Base-by-base conservation (phyloP, 1,140 invertebrate species). In the Polypedilum vanderplanki region DNA sequence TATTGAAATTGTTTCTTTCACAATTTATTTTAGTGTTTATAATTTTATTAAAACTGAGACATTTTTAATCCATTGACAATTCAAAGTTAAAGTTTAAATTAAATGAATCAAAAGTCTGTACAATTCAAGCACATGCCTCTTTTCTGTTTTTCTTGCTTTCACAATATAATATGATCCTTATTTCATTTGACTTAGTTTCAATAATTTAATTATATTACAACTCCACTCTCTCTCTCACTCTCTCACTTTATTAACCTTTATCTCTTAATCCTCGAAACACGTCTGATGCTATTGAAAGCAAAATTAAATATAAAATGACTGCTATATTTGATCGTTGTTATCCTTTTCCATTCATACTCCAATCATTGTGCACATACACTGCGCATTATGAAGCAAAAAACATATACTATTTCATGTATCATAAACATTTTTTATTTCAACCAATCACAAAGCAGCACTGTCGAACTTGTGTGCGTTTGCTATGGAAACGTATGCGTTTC, bases 271-370 rank as follows among this genome's bases (percentile, higher is more conserved):
- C 65, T 22, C 65, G 18, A 70, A 70, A 70, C 65, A 70, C 65
- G 65, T 70, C 65, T 70, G 65, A 70, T 70, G 20, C 18, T 22
- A 70, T 70, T 20, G 65, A 70, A 22, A 70, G 65, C 65, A 18
- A 70, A 70, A 70, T 70, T 70, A 70, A 70, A 70, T 70, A 70
- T 70, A 70, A 70, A 70, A 70, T 70, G 65, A 70, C 65, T 70
- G 65, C 65, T 70, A 20, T 70, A 18, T 70, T 22, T 70, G 65
- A 70, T 70, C 17, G 17, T 22, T 10, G 18, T 20, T 20, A 18
- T 10, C 17, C 65, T 9, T 70, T 57, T 57, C 46, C 46, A 57
- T 57, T 57, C 12, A 70, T 18, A 18, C 20, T 22, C 65, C 65
- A 70, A 70, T 70, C 65, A 22, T 22, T 70, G 17, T 70, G 15